Percentiles rank a stretch among this genome's conserved stretches.
Evolutionary conservation across 1,140 invertebrate species (phyloP).

Genomic region (Procambarus clarkii): DNA sequence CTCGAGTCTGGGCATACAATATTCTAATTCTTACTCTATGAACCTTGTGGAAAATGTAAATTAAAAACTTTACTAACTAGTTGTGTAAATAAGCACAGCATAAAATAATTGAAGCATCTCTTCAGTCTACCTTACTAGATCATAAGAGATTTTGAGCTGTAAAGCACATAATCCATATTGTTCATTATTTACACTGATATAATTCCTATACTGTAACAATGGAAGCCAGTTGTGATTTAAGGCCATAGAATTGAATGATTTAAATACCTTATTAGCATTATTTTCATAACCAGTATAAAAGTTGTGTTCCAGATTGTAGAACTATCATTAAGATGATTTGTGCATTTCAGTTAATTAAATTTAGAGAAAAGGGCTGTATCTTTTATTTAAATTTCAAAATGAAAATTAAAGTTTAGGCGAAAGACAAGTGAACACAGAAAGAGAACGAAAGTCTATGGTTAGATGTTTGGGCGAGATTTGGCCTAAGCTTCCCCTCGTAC

Average conservation of each 20-base stretch:
- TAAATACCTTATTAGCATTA: background rate
- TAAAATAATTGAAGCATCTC: background rate
- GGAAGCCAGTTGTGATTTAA: slow-evolving; percentile 62
- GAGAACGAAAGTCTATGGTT: no score
- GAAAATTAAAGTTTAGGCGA: no score
- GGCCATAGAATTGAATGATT: slow-evolving; percentile 54
- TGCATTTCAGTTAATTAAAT: background rate
- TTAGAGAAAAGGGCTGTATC: no score
- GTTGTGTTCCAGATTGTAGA: background rate
- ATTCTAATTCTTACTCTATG: no score
- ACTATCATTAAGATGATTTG: background rate
- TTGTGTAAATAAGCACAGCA: background rate
- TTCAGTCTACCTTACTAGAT: background rate
- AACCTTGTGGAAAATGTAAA: no score
- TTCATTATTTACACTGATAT: slow-evolving; percentile 14
- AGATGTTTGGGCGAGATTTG: no score
- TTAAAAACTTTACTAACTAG: background rate
- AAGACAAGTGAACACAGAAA: no score
- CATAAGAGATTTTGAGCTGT: background rate
- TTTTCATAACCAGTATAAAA: background rate
- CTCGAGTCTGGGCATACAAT: no score
- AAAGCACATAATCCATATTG: slow-evolving; percentile 5
- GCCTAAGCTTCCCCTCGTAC: no score
- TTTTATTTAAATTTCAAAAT: no score
- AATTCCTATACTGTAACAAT: slow-evolving; percentile 24